Evolutionary conservation across 2,113 vertebrate species (phyloP), one percentile per base, ranked within the genome.

Genomic region (Platichthys flesus): DNA sequence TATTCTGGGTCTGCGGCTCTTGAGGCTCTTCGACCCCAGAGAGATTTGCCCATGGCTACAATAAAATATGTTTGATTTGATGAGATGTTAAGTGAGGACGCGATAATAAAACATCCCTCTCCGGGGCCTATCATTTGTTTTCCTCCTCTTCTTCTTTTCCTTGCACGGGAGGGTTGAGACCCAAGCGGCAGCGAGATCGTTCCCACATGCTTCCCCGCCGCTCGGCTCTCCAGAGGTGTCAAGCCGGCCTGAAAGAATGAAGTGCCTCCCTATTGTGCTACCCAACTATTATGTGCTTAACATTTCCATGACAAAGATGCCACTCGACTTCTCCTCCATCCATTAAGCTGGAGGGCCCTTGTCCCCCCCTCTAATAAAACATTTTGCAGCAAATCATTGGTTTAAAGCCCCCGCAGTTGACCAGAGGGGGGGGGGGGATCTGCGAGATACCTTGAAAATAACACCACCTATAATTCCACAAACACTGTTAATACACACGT

Each of bases 271-370:
- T 93, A 97, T 99, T 99, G 97, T 99, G 95, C 94, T 91, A 90
- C 94, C 93, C 93, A 94, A 97, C 97, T 96, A 97, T 98, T 99
- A 97, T 99, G 97, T 97, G 97, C 96, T 98, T 97, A 97, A 96
- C 95, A 99, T 99, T 98, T 97, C 95, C 98, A 99, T 99, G 91
- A 99, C 97, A 99, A 99, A 99, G 97, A 96, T 96, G 96, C 97
- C 97, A 98, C 98, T 99, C 97, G 97, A 99, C 97, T 98, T 98
- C 97, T 97, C 95, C 94, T 95, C 95, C 95, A 96, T 96, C 97
- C 96, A 97, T 97, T 96, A 95, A 96, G 94, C 95, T 96, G 73
- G 91, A 98, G 96, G 94, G 96, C 96, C 94, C 97, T 97, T 95
- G 95, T 96, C 94, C 94, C 93, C 10, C 10, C 60, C 60, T 37